Conservation (phyloP, 2,797 vertebrate genomes). For the Urocyon cinereoargenteus region DNA sequence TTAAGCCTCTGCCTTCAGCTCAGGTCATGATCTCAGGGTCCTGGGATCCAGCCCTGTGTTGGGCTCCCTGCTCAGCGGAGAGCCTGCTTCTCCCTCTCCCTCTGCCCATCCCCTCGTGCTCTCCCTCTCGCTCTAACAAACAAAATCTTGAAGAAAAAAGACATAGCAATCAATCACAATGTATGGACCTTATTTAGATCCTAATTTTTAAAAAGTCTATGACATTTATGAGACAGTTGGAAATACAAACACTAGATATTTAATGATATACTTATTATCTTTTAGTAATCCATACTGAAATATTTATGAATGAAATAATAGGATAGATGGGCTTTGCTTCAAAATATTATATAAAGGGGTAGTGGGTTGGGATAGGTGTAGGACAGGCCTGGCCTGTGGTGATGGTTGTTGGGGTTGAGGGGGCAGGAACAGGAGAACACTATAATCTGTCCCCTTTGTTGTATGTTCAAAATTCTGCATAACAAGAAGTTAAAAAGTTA, state of each 20-base stretch:
- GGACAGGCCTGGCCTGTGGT: neutral
- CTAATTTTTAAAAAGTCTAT: neutral
- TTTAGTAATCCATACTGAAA: slow-evolving; percentile 5
- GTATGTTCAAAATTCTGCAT: neutral
- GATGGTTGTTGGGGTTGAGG: too few relatives aligned
- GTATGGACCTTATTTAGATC: neutral
- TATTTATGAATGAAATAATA: slow-evolving; percentile 12
- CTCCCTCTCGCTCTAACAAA: neutral
- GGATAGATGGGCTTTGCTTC: neutral
- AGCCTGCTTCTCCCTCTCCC: neutral
- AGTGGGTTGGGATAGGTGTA: neutral
- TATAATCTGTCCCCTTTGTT: neutral
- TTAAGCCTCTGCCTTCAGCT: neutral
- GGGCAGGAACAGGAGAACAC: neutral
- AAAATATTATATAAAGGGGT: neutral
- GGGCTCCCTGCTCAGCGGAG: neutral
- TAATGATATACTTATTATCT: slow-evolving; percentile 40
- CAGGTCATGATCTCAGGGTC: neutral
- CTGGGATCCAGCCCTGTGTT: neutral
- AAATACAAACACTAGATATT: slow-evolving; percentile 11
- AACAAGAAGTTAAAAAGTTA: slow-evolving; percentile 23
- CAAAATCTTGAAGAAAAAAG: neutral
- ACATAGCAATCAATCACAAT: neutral
- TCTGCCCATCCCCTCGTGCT: neutral
- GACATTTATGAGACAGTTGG: neutral